Evolutionary conservation across 2,888 invertebrate species (phyloP), one percentile per base, ranked within the genome.

Genomic region (Ormia ochracea): DNA sequence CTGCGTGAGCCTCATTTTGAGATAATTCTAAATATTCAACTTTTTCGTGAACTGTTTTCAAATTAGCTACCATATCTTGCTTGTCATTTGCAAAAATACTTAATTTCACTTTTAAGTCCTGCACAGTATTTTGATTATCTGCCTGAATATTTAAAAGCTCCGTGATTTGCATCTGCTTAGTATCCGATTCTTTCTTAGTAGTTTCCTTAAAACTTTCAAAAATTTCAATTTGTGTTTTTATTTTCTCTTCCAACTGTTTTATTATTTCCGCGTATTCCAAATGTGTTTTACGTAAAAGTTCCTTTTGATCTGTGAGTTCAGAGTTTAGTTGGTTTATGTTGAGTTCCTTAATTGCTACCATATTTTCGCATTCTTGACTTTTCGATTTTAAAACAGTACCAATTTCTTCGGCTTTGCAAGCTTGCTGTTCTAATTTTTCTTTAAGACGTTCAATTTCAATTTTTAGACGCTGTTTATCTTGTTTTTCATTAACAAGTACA

Each of bases 51-150:
- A 73, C 10, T 1, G 31, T n/a, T 31, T 38, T 45, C 1, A 81
- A 36, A 10, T 77, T 52, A 19, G 36, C 31, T 9, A 14, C 17
- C 6, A 78, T 17, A 12, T 43, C 59, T 45, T 61, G 54, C 3
- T 66, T 72, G 28, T 80, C 70, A 54, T 85, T 83, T 7, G 77
- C 43, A 19, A 85, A 81, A 31, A 52, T 81, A 33, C 77, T 83
- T 31, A 85, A 88, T 87, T 92, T 92, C 14, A 91, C 91, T 84
- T 93, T 93, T 54, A 94, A 88, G 77, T 93, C 66, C 5, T 63
- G 7, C 14, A 81, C 6, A 33, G 17, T 6, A n/a, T 14, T 26
- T 73, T 78, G 68, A 50, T 59, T 61, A 28, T 68, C 58, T n/a
- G 70, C 19, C 14, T 70, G 50, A 12, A 14, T 38, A 23, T 63